Base-by-base conservation (phyloP, 2,797 vertebrate species). In the Notoglanidium macrostoma region DNA sequence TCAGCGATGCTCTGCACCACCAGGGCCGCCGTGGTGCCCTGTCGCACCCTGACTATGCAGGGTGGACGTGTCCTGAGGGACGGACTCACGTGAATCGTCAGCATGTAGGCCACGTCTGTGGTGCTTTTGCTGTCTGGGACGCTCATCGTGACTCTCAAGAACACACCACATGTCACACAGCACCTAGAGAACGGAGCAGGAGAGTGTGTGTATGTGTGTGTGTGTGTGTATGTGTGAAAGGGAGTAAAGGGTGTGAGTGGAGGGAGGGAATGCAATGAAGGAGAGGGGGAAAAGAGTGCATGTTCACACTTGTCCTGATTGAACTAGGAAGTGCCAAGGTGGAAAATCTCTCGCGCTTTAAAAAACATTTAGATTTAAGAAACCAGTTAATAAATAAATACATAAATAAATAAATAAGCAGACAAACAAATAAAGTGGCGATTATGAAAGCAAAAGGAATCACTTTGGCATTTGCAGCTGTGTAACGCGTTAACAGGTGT, bases 61-160 rank as follows among this genome's bases (percentile, higher is more conserved):
- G 95, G 95, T 84, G 94, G 83, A 11, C 91, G 90, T 0, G 91
- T 92, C 89, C 96, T 94, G 83, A 90, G 88, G 26, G 92, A 82
- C 87, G 95, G 91, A 9, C 95, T 96, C 21, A 96, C 95, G 93
- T 98, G 98, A 93, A 99, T 95, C 89, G 96, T 96, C 89, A 99
- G 95, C 44, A 95, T 90, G 40, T 95, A 95, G 91, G 92, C 86
- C 59, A 92, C 90, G 76, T 93, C 94, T 91, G 93, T 87, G 86
- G 91, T 81, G 93, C 91, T 89, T 85, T 93, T 91, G 85, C 92
- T 94, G 90, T 96, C 95, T 81, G 93, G 94, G 90, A 93, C 90
- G 95, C 96, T 99, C 98, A 99, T 99, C 91, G 94, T 98, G 96
- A 93, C 91, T 59, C 89, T 90, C 78, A 26, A 84, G 87, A 93